Evolutionary conservation across 37 sponge, comb jelly and placozoan genomes (phyloP), one percentile per base, ranked within the genome.

Genomic region (Mnemiopsis leidyi): DNA sequence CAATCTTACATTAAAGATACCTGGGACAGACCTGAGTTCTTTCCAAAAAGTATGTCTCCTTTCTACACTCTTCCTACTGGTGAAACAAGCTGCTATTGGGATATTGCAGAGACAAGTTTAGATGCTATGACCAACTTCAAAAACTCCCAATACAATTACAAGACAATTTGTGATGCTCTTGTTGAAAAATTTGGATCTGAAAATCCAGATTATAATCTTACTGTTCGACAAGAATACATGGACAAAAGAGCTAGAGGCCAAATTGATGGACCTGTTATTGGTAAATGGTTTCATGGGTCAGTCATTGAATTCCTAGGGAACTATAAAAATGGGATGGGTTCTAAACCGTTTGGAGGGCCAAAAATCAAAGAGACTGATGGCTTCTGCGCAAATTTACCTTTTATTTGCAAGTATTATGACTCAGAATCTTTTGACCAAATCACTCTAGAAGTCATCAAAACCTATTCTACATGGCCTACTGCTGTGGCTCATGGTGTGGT

Each of bases 341-440:
- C 79, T 20, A 77, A 77, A 32, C 79, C 79, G 5, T 77, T 77
- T 77, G 79, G 79, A 21, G 79, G 79, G 30, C 33, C 79, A 77
- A 77, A 77, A 18, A 77, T 77, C 2, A 77, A 77, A 77, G 79
- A 77, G 33, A 77, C 79, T 31, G 79, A 77, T 77, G 79, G 79
- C 20, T 77, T 77, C 32, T 77, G 79, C 18, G 79, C 79, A 16
- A 77, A 77, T 20, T 3, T 77, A 77, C 79, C 79, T 34, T 32
- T 77, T 77, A 36, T 32, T 34, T 77, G 79, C 18, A 32, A 16
- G 9, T 77, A 34, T 32, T 77, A 32, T 77, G 79, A 36, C 36
- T 34, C 79, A 2, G 36, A 77, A 1, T 1, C 34, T 16, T 77
- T 77, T 77, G 79, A 77, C 18, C 36, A 77, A 32, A 77, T 77